phyloP scores from a whole-genome alignment of 2,888 invertebrate species.

The Drosophila planitibia region DNA sequence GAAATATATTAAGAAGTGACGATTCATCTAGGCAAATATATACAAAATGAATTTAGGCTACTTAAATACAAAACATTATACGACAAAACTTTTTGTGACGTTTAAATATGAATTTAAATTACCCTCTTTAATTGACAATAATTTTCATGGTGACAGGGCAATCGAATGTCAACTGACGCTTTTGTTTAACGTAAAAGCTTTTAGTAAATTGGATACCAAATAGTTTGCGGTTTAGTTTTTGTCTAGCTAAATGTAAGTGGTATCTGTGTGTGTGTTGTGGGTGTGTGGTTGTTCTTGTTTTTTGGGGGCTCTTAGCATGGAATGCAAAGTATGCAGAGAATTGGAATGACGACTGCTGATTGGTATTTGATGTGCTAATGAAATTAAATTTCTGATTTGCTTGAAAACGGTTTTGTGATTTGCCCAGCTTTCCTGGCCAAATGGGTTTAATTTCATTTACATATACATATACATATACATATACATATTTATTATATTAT shows the following conservation, averaged over 20 bases:
- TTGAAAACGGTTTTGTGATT: background rate
- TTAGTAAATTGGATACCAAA: conserved; percentile 39
- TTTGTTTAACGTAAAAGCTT: conserved; percentile 25
- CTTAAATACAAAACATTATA: background rate
- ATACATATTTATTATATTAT: background rate
- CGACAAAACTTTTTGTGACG: background rate
- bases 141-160: conserved; percentile 64
- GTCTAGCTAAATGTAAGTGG: conserved; percentile 5
- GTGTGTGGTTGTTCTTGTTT: conserved; percentile 1
- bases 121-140: conserved; percentile 50
- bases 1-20: background rate
- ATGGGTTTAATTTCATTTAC: background rate
- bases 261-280: conserved; percentile 6
- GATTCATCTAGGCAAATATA: background rate
- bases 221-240: conserved; percentile 11
- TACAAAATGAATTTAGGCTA: background rate
- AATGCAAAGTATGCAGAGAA: conserved; percentile 40
- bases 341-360: conserved; percentile 15
- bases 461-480: background rate
- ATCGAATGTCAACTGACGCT: conserved; percentile 62
- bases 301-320: conserved; percentile 35
- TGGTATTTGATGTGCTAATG: conserved; percentile 18
- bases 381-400: conserved; percentile 4
- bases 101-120: conserved; percentile 12
- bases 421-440: background rate